Percentiles rank a stretch among this genome's conserved stretches.
Conservation (phyloP, 2,113 vertebrate genomes). For the Ascaphus truei region DNA sequence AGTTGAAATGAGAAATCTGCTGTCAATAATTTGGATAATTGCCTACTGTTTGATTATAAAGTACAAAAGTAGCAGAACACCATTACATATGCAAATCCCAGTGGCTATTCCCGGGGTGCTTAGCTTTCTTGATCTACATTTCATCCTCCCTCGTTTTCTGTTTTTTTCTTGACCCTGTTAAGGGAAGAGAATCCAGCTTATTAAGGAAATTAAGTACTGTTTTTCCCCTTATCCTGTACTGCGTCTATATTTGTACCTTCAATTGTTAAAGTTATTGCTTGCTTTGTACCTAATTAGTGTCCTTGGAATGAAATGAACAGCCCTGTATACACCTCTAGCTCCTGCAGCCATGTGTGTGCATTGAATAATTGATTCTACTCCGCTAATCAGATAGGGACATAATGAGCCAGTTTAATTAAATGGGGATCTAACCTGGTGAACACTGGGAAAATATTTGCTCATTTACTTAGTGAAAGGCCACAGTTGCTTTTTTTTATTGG, state of each 20-base stretch:
- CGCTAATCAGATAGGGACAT: constrained; percentile 98
- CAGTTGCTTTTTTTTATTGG: constrained; percentile 77
- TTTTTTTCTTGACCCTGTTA: constrained; percentile 84
- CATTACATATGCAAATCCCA: constrained; percentile 87
- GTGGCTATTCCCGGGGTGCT: constrained; percentile 83
- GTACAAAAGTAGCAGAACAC: constrained; percentile 89
- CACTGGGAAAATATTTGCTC: constrained; percentile 99
- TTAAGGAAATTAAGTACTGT: constrained; percentile 78
- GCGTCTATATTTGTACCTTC: constrained; percentile 72
- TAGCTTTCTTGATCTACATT: constrained; percentile 88
- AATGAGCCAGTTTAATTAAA: constrained; percentile 99
- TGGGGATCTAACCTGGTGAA: constrained; percentile 98
- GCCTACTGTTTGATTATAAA: constrained; percentile 97
- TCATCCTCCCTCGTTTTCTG: constrained; percentile 72
- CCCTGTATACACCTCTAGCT: constrained; percentile 92
- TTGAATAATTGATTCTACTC: constrained; percentile 99
- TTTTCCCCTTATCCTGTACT: constrained; percentile 68
- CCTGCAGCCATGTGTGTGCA: constrained; percentile 95
- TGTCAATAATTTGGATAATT: constrained; percentile 99
- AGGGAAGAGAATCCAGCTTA: constrained; percentile 76
- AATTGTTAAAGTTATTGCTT: constrained; percentile 96
- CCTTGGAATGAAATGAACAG: constrained; percentile 99
- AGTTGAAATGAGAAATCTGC: constrained; percentile 99
- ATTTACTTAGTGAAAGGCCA: constrained; percentile 88
- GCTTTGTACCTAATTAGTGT: constrained; percentile 99